Evolutionary conservation across 2,113 vertebrate genomes (phyloP).

Genomic region (Brachirus orientalis): DNA sequence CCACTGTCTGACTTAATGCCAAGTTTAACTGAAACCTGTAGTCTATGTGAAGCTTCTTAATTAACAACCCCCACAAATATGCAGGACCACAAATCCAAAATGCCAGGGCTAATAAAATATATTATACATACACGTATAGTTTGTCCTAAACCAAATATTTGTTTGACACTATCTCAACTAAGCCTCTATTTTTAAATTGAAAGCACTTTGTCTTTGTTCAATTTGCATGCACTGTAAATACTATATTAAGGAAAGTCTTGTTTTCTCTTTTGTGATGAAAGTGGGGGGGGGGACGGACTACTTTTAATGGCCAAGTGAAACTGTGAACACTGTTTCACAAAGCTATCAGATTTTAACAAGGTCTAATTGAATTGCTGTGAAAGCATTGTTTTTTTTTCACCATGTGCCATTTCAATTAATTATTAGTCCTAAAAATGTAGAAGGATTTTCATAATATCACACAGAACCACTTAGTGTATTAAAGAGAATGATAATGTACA

Average conservation of each 20-base stretch:
- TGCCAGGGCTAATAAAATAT: not conserved
- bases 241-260: slow-evolving; percentile 20
- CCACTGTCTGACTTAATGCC: not conserved
- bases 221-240: slow-evolving; percentile 16
- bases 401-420: slow-evolving; percentile 83
- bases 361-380: slow-evolving; percentile 83
- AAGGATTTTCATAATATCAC: slow-evolving; percentile 79
- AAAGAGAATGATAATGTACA: slow-evolving; percentile 80
- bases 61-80: not conserved
- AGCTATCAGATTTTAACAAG: slow-evolving; percentile 82
- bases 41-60: not conserved
- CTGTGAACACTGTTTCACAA: slow-evolving; percentile 78
- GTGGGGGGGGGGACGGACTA: slow-evolving; percentile 21
- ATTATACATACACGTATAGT: slow-evolving; percentile 22
- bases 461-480: slow-evolving; percentile 81
- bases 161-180: not conserved
- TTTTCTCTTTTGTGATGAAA: slow-evolving; percentile 52
- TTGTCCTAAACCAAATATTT: slow-evolving; percentile 27
- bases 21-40: slow-evolving; percentile 2
- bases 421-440: slow-evolving; percentile 79
- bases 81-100: not conserved
- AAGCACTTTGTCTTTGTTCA: slow-evolving; percentile 9
- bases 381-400: slow-evolving; percentile 75
- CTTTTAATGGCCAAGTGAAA: slow-evolving; percentile 73
- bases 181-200: slow-evolving; percentile 8